Base-by-base conservation (phyloP, 2,888 invertebrate species). In the Meta bourneti region DNA sequence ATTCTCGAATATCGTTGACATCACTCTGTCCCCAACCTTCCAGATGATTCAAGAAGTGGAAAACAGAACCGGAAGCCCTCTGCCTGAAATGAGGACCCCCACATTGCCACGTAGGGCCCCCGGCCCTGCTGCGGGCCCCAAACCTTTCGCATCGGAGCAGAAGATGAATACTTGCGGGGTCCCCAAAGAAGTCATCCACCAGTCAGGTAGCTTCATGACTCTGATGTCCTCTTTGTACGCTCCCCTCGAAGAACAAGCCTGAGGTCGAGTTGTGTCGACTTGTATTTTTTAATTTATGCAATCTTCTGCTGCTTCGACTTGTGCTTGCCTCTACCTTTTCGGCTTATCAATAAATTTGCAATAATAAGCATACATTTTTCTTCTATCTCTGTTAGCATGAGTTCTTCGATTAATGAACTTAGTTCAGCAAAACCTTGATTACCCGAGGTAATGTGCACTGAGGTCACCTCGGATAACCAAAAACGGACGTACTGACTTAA, bases 21-120 rank as follows among this genome's bases (percentile, higher is more conserved):
- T 94, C 92, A 94, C 94, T 54, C 86, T 93, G 74, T 94, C 94
- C 16, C 94, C 94, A n/a, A 94, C 94, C 61, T 94, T 94, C 93
- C 94, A 94, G 83, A 89, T 93, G 91, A 89, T 93, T 13, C 93
- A 93, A 52, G 93, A 93, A 16, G 93, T 82, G 61, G 93, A 92
- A 74, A 92, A 93, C 83, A 84, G 93, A 70, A 71, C 93, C 7
- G 79, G 89, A 7, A 92, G 89, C 19, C 83, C 85, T 4, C 70
- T 89, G 11, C 82, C 92, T 6, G 93, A 91, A 69, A 86, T 92
- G 70, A 90, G 87, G 69, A 85, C 90, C 20, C 92, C 92, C 0
- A 90, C 87, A 16, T 48, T 88, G 13, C 93, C 90, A 0, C 85
- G 93, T 6, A 88, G 92, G 52, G 81, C 90, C 19, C 89, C 93